A percentile compares a stretch with the other conserved stretches of the same genome.
phyloP scores from a whole-genome alignment of 2,113 vertebrate species.

The Tinamus guttatus region DNA sequence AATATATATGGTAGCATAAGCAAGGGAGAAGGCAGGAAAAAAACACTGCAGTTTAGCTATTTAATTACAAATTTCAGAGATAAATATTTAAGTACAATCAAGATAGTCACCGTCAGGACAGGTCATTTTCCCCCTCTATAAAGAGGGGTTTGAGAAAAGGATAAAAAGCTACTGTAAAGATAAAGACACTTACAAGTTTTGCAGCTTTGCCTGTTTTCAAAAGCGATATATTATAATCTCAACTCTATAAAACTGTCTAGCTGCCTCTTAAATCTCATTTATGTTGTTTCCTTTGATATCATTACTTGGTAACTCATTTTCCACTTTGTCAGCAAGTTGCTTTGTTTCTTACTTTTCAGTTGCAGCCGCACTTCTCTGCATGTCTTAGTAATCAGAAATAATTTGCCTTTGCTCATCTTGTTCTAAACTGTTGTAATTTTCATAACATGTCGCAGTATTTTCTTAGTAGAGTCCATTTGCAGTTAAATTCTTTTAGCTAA shows the following conservation, averaged over 20 bases:
- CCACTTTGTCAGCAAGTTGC: constrained; percentile 35
- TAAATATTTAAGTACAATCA: background rate
- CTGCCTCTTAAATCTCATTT: constrained; percentile 55
- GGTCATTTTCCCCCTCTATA: background rate
- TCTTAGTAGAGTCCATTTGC: background rate
- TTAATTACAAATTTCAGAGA: background rate
- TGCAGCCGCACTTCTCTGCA: background rate
- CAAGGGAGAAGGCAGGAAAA: background rate
- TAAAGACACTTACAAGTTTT: constrained; percentile 8
- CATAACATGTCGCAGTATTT: background rate
- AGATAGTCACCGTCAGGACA: background rate
- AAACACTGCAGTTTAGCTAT: background rate
- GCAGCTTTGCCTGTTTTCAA: constrained; percentile 1
- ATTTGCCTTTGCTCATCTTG: background rate
- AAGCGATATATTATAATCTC: constrained; percentile 17
- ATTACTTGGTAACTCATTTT: constrained; percentile 43
- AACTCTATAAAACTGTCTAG: constrained; percentile 45
- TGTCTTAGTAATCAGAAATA: background rate
- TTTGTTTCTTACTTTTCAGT: constrained; percentile 35
- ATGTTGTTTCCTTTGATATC: constrained; percentile 44
- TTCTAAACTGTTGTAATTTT: background rate
- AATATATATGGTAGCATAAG: background rate
- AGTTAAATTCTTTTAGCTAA: background rate
- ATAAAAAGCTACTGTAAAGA: constrained; percentile 21
- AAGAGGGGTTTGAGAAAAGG: background rate